Evolutionary conservation across 2,888 invertebrate genomes (phyloP).

Genomic region (Sceliomorpha sp.): DNA sequence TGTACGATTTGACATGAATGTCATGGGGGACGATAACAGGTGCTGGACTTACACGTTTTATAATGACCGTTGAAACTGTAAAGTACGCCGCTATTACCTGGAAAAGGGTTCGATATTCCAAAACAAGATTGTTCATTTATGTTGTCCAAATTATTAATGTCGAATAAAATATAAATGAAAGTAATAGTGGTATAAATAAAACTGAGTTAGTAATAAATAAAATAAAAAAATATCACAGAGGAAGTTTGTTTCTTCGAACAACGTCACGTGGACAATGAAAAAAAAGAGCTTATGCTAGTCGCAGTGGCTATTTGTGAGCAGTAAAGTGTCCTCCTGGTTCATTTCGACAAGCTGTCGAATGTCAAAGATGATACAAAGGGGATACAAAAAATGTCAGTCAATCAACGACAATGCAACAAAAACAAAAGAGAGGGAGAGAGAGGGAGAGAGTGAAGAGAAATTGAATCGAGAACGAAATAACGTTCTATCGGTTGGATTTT

Average conservation of each 20-base stretch:
- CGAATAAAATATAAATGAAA: background rate
- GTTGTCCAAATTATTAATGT: background rate
- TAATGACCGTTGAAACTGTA: too few relatives aligned
- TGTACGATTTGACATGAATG: constrained; percentile 11
- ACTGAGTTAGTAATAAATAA: constrained; percentile 18
- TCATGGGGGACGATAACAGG: constrained; percentile 26
- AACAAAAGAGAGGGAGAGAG: constrained; percentile 1
- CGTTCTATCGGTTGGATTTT: background rate
- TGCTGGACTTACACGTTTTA: constrained; percentile 25
- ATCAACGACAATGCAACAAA: constrained; percentile 21
- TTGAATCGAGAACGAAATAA: constrained; percentile 3
- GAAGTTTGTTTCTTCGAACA: too few relatives aligned
- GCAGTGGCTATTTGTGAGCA: constrained; percentile 9
- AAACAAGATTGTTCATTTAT: too few relatives aligned
- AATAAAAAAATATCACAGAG: too few relatives aligned
- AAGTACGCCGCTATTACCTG: too few relatives aligned
- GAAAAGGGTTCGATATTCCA: too few relatives aligned
- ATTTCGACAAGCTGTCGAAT: constrained; percentile 12
- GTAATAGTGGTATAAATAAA: too few relatives aligned
- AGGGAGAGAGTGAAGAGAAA: background rate
- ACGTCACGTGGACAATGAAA: too few relatives aligned
- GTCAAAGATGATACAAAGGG: background rate
- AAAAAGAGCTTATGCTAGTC: too few relatives aligned
- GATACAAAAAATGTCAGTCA: constrained; percentile 25
- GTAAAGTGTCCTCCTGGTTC: constrained; percentile 16